Conservation (phyloP, 2,113 vertebrate genomes). For the Circaetus cinerascens region DNA sequence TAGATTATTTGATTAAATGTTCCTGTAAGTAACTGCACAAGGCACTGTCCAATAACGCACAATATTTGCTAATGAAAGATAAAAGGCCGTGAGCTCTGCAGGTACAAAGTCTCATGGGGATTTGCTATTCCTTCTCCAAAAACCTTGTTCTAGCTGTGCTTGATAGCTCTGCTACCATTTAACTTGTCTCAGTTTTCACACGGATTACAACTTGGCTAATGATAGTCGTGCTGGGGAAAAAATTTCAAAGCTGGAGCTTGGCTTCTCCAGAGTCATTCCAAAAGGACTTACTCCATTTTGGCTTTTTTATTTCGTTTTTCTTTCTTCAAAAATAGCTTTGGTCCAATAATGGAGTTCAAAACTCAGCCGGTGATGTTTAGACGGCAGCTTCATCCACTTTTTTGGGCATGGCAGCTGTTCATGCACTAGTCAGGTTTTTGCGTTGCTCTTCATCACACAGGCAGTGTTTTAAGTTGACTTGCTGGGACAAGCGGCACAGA, state of each 20-base stretch:
- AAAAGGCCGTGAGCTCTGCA: not conserved
- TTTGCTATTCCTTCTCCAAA: not conserved
- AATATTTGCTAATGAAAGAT: conserved; percentile 11
- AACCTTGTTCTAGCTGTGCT: not conserved
- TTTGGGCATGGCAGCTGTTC: not conserved
- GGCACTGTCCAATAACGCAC: not conserved
- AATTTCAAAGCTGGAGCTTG: not conserved
- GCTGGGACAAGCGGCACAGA: not conserved
- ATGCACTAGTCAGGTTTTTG: not conserved
- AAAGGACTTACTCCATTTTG: not conserved
- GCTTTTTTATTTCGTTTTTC: not conserved
- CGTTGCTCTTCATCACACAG: not conserved
- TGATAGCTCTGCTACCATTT: not conserved
- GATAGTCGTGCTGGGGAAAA: not conserved
- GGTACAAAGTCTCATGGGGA: not conserved
- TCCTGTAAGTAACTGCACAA: conserved; percentile 41
- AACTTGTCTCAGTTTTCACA: not conserved
- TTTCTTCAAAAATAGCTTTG: not conserved
- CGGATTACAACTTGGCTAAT: fast-evolving
- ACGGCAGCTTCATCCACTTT: not conserved
- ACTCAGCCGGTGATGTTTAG: fast-evolving
- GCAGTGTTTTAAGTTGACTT: not conserved
- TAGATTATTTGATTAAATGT: conserved; percentile 55
- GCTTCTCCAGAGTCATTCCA: not conserved
- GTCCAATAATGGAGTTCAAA: not conserved